Evolutionary conservation across 2,888 invertebrate species (phyloP), one percentile per base, ranked within the genome.

Genomic region (Cheilosia scutellata): DNA sequence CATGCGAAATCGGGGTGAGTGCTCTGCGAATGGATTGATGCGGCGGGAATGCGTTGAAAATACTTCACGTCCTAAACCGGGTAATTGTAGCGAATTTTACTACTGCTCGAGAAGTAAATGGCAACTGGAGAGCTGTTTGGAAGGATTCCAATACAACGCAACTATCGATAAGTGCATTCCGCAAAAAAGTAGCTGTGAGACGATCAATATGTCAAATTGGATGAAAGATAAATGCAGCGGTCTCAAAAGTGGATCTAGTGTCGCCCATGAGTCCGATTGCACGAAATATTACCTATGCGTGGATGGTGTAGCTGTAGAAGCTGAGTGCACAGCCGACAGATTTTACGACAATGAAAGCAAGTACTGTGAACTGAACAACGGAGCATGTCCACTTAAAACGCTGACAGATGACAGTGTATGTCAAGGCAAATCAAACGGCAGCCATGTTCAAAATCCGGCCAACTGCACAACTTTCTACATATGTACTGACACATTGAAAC

Each of bases 381-480:
- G 90, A 44, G 84, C 82, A 2, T 91, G 91, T 51, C 87, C 82
- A 1, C 60, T 87, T 0, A 77, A 82, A 0, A 78, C 87, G 0
- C 33, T 86, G 0, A 90, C 90, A 53, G 75, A 77, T 0, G 88
- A 88, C 20, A 84, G 74, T 6, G 75, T 70, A 0, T 86, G 86
- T 33, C 51, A 57, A 13, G 49, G 37, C 4, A 62, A 25, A 5
- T 13, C 51, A 7, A 89, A 89, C 31, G 89, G 84, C 2, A 83
- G 74, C 0, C 20, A 89, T 2, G 65, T 90, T 0, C 82, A 88
- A 0, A 89, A 91, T 83, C 87, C 88, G 0, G 60, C 78, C 0
- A 89, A 91, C 44, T 91, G 91, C 53, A 88, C 89, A 4, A 88
- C 89, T 1, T 91, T 89, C 77, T 91, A 89, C 77, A 89, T 88